These are phyloP conservation scores for Hypocryptadius cinnamomeus DNA, from an alignment of 2,113 vertebrate genomes.

Conservation along the genomic window DNA sequence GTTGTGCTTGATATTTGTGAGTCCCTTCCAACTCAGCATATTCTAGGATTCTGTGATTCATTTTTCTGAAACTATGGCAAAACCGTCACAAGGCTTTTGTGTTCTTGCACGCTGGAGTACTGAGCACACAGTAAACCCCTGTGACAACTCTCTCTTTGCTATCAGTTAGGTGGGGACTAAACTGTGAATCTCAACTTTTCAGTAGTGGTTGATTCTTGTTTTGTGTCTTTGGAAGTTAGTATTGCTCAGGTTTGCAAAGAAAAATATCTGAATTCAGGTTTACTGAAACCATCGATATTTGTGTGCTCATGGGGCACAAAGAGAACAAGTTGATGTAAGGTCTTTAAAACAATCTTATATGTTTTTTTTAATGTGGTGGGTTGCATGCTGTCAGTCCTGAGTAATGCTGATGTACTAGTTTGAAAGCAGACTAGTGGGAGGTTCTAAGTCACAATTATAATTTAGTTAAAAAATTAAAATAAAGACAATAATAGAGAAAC, in stretches of 20 bases:
- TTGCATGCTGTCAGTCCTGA: background rate
- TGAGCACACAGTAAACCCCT: background rate
- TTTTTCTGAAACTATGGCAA: background rate
- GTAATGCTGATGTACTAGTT: background rate
- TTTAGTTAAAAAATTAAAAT: background rate
- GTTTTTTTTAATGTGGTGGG: background rate
- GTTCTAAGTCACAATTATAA: background rate
- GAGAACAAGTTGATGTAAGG: background rate
- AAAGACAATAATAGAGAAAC: background rate
- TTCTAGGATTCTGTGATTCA: too few species aligned
- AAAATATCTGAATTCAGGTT: background rate
- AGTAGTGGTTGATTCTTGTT: background rate
- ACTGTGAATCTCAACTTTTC: background rate
- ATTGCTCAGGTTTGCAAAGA: background rate
- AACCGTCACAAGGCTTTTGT: background rate
- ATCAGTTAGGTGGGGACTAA: background rate
- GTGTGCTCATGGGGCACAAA: background rate
- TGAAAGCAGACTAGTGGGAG: background rate
- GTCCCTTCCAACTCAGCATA: background rate
- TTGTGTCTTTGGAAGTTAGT: background rate
- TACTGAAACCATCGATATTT: background rate
- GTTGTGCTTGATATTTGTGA: rapidly evolving
- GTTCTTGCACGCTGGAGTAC: background rate
- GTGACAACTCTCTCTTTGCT: background rate
- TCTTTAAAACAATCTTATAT: background rate